Evolutionary conservation across 23 tunicate species (phyloP).

Genomic region (Aplidium turbinatum): DNA sequence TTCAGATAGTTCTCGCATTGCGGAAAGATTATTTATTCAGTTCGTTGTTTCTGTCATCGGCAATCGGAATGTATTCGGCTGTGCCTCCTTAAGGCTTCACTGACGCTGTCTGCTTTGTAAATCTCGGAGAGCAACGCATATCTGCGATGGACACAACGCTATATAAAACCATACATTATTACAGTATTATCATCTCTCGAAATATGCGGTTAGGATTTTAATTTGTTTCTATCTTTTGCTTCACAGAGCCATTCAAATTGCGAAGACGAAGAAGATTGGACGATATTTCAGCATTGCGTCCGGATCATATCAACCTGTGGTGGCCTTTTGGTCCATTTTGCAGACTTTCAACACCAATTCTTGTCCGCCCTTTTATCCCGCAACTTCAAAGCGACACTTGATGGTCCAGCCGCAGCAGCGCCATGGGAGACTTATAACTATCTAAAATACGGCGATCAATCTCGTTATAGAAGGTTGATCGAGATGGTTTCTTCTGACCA

Average conservation of each 20-base stretch:
- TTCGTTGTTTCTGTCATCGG: no score
- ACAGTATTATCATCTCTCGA: no score
- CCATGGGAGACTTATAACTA: conserved; percentile 80
- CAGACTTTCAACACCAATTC: conserved; percentile 53
- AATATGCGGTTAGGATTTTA: background rate
- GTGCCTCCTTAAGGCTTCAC: no score
- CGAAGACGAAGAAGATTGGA: conserved; percentile 77
- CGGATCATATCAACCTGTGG: conserved; percentile 91
- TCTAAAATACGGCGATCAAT: conserved; percentile 43
- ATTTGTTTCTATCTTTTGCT: background rate
- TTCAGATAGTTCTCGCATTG: no score
- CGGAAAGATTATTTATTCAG: no score
- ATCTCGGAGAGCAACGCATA: no score
- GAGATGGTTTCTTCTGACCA: conserved; percentile 43
- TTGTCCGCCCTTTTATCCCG: conserved; percentile 25
- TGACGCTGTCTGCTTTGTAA: no score
- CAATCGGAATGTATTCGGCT: no score
- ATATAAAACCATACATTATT: no score
- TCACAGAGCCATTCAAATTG: no score
- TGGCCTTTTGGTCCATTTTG: conserved; percentile 31
- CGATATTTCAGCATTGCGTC: conserved; percentile 77
- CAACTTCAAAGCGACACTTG: background rate
- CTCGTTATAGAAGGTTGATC: conserved; percentile 34
- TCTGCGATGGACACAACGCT: no score
- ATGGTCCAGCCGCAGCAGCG: conserved; percentile 10